Evolutionary conservation across 2,888 invertebrate species (phyloP).

Genomic region (Cryptus viduatorius): DNA sequence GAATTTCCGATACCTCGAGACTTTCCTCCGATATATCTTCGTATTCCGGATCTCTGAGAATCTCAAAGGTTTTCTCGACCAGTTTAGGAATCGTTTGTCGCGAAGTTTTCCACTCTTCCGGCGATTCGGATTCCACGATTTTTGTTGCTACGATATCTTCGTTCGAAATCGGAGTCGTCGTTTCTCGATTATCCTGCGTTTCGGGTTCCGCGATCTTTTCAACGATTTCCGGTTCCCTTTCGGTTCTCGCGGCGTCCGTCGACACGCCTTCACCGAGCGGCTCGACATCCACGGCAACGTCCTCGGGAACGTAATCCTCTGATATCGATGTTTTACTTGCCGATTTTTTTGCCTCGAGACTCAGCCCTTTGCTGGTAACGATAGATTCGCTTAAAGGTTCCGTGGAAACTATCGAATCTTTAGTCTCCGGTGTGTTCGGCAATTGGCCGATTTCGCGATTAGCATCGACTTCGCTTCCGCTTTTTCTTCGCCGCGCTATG

Average conservation of each 20-base stretch:
- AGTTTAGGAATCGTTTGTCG: constrained; percentile 29
- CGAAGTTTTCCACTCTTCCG: constrained; percentile 24
- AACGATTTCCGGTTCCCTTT: background rate
- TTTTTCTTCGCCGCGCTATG: constrained; percentile 63
- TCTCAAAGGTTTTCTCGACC: constrained; percentile 67
- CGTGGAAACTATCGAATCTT: background rate
- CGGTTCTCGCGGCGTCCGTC: background rate
- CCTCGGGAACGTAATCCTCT: constrained; percentile 18
- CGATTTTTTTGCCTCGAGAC: constrained; percentile 15
- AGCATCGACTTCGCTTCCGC: constrained; percentile 23
- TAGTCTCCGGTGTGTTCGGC: background rate
- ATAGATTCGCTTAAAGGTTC: constrained; percentile 7
- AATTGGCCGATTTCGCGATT: background rate
- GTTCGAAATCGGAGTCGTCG: background rate
- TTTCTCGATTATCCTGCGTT: background rate
- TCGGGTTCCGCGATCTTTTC: background rate
- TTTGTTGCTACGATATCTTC: constrained; percentile 17
- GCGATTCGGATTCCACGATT: constrained; percentile 37
- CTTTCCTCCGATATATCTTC: constrained; percentile 84
- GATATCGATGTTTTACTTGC: constrained; percentile 8
- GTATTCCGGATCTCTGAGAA: constrained; percentile 79
- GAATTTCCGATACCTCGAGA: constrained; percentile 82
- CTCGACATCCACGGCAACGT: constrained; percentile 4
- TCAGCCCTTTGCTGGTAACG: constrained; percentile 19
- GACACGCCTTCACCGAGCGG: background rate